Base-by-base conservation (phyloP, 2,888 invertebrate genomes). In the Buathra laborator region DNA sequence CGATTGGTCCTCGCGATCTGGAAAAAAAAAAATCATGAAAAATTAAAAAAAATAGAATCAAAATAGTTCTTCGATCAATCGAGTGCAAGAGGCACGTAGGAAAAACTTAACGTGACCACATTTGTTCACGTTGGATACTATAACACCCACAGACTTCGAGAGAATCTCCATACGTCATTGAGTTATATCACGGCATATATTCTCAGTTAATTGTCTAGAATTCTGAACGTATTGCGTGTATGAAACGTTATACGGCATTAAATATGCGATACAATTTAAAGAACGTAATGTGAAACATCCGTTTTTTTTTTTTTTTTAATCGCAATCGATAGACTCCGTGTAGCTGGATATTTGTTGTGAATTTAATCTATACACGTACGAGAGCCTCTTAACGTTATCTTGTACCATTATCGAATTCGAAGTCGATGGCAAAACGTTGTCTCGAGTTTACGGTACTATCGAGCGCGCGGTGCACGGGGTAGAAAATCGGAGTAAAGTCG, bases 1-100 rank as follows among this genome's bases (percentile, higher is more conserved):
- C 71, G 99, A 99, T 95, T 99, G 99, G 95, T 99, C 99, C 95
- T 99, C 99, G 83, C 99, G 97, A 95, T 99, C 99, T 99, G 94
- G 86, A 96, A 91, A 87, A 86, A 88, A 87, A 81, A 86, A 79
- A 77, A 87, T 88, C 86, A 88, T 86, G 74, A 59, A 19, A n/a
- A 51, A n/a, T 67, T 10, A 16, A 43, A 29, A 79, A 56, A 14
- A 3, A 51, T n/a, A 16, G 48, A 51, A 56, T 48, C 12, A 32
- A 12, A 59, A 74, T 37, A 43, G 68, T 76, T 43, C 24, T 68
- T 44, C 9, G 37, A 46, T 64, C 48, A 51, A 48, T 19, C 59
- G 43, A 48, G 59, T 68, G 10, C 37, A 67, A 43, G 19, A 53
- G 29, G 7, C 1, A 14, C 16, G 32, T 12, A 24, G 56, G 43